Evolutionary conservation across 2,888 invertebrate species (phyloP).

Genomic region (Drymonia ruficornis): DNA sequence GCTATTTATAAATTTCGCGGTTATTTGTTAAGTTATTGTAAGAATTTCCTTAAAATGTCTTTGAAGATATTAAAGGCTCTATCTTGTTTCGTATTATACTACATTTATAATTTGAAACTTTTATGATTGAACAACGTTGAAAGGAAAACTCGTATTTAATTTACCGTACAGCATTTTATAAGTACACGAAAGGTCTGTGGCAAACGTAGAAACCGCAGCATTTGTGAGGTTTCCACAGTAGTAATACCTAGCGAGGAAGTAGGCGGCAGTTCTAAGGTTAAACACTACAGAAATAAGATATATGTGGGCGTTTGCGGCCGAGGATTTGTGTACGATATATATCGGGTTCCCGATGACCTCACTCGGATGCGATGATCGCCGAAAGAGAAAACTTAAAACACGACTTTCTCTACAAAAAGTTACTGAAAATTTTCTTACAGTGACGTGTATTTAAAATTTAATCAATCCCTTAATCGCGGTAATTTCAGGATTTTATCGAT

Average conservation of each 20-base stretch:
- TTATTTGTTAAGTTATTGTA: too few relatives aligned
- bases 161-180: conserved; percentile 10
- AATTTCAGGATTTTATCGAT: too few relatives aligned
- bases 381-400: too few relatives aligned
- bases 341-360: conserved; percentile 34
- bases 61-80: too few relatives aligned
- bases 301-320: conserved; percentile 58
- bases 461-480: too few relatives aligned
- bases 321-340: conserved; percentile 53
- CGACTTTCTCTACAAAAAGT: too few relatives aligned
- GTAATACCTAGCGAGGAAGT: conserved; percentile 73
- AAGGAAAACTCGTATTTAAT: background rate
- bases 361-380: conserved; percentile 23
- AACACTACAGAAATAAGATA: conserved; percentile 84
- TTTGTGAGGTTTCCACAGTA: conserved; percentile 79
- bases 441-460: too few relatives aligned
- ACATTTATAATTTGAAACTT: too few relatives aligned
- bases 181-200: conserved; percentile 32
- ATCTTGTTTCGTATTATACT: too few relatives aligned
- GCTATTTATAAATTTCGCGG: too few relatives aligned
- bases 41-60: too few relatives aligned
- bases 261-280: conserved; percentile 82
- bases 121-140: background rate
- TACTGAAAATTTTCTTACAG: too few relatives aligned
- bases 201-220: conserved; percentile 78